These are phyloP conservation scores for Neodiprion lecontei DNA, from an alignment of 1,140 invertebrate species.

Conservation along the genomic window DNA sequence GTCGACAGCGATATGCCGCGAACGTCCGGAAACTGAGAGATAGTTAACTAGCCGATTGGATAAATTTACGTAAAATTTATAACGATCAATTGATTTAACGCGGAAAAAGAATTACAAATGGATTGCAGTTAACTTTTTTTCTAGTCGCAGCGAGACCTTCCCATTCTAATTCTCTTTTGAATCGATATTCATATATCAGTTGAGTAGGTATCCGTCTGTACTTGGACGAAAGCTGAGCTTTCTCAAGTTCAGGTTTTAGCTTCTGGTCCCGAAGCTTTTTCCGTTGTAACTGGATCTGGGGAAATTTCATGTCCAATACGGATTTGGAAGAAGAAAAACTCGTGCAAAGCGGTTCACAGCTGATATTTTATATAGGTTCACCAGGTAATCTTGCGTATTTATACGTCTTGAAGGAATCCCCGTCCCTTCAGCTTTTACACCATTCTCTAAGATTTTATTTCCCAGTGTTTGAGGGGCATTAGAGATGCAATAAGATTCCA, in stretches of 20 bases:
- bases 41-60: neutral
- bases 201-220: too few relatives aligned
- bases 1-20: neutral
- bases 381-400: neutral
- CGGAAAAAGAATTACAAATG: neutral
- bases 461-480: neutral
- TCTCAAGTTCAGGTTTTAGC: neutral
- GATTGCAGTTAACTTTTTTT: neutral
- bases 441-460: neutral
- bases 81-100: neutral
- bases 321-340: neutral
- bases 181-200: too few relatives aligned
- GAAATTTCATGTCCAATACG: neutral
- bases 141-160: too few relatives aligned
- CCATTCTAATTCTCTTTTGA: too few relatives aligned
- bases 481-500: slow-evolving; percentile 3
- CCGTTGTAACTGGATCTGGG: neutral
- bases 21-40: neutral
- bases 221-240: neutral
- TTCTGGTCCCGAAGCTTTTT: too few relatives aligned
- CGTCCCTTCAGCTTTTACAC: neutral
- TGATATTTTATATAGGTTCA: neutral
- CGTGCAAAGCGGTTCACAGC: neutral
- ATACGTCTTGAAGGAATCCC: neutral
- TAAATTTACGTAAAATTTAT: neutral